Percentiles rank a stretch among this genome's conserved stretches.
phyloP scores from a whole-genome alignment of 1,140 invertebrate genomes.

The Galendromus occidentalis region DNA sequence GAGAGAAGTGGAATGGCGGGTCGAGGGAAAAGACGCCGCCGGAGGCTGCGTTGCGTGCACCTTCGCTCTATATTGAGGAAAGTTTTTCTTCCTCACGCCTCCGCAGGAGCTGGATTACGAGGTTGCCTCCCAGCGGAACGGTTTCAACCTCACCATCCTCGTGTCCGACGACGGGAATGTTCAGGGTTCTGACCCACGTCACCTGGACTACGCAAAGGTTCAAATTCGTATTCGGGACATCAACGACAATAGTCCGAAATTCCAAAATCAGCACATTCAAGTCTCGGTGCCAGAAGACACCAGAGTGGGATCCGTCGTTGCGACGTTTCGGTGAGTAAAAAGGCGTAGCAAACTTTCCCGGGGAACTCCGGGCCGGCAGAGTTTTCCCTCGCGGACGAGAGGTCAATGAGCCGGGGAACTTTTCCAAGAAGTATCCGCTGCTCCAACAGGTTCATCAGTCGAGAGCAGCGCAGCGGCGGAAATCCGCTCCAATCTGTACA shows the following conservation, averaged over 20 bases:
- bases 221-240: conserved; percentile 74
- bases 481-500: no score
- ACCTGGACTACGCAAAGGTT: conserved; percentile 81
- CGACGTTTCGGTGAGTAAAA: conserved; percentile 45
- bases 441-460: no score
- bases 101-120: conserved; percentile 68
- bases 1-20: no score
- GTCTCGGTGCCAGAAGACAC: conserved; percentile 72
- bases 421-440: no score
- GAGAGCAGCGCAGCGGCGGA: no score
- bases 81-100: neutral
- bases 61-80: no score
- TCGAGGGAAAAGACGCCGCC: no score
- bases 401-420: no score
- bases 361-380: no score
- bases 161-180: conserved; percentile 39
- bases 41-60: no score
- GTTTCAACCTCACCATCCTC: conserved; percentile 77
- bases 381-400: no score
- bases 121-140: conserved; percentile 71
- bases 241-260: conserved; percentile 81
- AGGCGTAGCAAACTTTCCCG: neutral
- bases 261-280: conserved; percentile 73
- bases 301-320: conserved; percentile 60
- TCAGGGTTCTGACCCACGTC: conserved; percentile 24